A percentile compares a stretch with the other conserved stretches of the same genome.
phyloP scores from a whole-genome alignment of 2,113 vertebrate genomes.

The Phycodurus eques region DNA sequence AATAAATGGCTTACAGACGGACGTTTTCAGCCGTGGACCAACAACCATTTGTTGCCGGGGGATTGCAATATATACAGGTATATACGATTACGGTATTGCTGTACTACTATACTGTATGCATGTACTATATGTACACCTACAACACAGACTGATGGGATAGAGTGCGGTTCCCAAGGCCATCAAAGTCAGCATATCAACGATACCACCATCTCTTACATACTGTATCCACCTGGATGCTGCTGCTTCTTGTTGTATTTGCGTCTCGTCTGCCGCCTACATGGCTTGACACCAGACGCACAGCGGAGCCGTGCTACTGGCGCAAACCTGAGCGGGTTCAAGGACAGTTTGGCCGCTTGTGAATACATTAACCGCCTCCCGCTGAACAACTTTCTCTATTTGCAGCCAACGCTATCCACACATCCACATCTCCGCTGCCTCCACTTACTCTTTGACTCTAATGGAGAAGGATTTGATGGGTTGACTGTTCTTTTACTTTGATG shows the following conservation, averaged over 20 bases:
- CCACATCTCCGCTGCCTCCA: conserved; percentile 13
- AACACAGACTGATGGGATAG: neutral
- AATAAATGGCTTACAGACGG: neutral
- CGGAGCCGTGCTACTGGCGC: conserved; percentile 33
- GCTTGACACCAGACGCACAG: conserved; percentile 48
- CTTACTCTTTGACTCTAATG: conserved; percentile 24
- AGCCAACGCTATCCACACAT: conserved; percentile 20
- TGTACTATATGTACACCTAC: neutral
- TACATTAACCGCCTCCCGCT: conserved; percentile 53
- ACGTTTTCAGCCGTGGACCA: neutral
- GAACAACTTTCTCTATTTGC: conserved; percentile 43
- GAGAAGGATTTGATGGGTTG: conserved; percentile 43
- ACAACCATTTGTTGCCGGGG: too few relatives aligned
- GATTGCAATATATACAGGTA: too few relatives aligned
- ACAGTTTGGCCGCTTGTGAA: conserved; percentile 61
- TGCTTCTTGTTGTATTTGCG: conserved; percentile 52
- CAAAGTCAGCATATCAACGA: neutral
- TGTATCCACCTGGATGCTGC: neutral
- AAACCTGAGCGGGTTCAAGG: conserved; percentile 60
- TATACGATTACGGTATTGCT: too few relatives aligned
- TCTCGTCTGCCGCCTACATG: conserved; percentile 59
- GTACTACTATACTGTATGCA: too few relatives aligned
- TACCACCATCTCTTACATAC: neutral
- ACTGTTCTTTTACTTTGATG: conserved; percentile 45
- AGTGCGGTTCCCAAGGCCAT: neutral